Evolutionary conservation across 2,797 vertebrate species (phyloP).

Genomic region (Enteromius mattozi): DNA sequence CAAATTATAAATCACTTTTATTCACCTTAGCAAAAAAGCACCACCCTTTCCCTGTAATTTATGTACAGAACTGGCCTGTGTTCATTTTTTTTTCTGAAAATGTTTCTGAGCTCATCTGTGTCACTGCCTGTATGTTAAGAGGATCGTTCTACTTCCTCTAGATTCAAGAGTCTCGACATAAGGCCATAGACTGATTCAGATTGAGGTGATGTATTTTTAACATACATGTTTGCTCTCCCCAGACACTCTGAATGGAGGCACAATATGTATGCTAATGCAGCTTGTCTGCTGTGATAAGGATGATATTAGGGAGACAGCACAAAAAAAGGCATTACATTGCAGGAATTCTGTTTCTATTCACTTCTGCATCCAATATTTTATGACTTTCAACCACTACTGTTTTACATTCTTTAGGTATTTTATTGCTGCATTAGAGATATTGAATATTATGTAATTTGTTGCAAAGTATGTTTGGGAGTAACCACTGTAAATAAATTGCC

Average conservation of each 20-base stretch:
- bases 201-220: conserved; percentile 44
- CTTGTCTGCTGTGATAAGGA: conserved; percentile 61
- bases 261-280: conserved; percentile 66
- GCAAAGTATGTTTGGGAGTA: not conserved
- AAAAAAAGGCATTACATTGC: conserved; percentile 39
- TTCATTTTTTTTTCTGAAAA: conserved; percentile 11
- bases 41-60: conserved; percentile 3
- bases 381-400: conserved; percentile 9
- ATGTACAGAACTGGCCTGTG: not conserved
- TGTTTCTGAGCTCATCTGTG: conserved; percentile 19
- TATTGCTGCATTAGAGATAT: conserved; percentile 36
- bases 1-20: conserved; percentile 27
- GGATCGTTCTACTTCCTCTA: not conserved
- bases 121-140: conserved; percentile 6
- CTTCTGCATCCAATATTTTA: not conserved
- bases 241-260: conserved; percentile 46
- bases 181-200: conserved; percentile 28
- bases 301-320: conserved; percentile 52
- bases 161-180: conserved; percentile 7
- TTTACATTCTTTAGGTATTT: conserved; percentile 18
- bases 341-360: not conserved
- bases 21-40: conserved; percentile 14
- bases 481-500: not conserved
- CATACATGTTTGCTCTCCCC: conserved; percentile 49
- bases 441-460: conserved; percentile 29